A percentile compares a stretch with the other conserved stretches of the same genome.
Evolutionary conservation across 2,113 vertebrate species (phyloP).

Genomic region (Tachysurus vachellii): DNA sequence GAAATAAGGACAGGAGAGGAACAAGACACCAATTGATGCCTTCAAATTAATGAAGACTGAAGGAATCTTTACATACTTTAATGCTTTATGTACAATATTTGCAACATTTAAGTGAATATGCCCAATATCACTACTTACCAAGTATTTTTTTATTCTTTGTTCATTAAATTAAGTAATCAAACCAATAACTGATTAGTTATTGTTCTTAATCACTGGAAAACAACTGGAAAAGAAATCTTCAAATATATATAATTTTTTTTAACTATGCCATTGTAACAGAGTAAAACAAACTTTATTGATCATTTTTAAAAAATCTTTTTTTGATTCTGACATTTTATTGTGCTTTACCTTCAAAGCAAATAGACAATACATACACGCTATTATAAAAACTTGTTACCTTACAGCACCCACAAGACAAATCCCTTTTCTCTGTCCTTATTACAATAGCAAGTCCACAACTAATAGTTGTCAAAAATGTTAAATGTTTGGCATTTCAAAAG

Average conservation of each 20-base stretch:
- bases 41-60: neutral
- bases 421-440: neutral
- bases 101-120: neutral
- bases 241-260: neutral
- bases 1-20: constrained; percentile 6
- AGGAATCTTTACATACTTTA: too few species aligned
- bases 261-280: neutral
- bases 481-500: constrained; percentile 15
- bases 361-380: neutral
- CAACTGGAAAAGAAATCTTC: too few species aligned
- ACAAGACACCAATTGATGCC: neutral
- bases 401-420: neutral
- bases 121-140: neutral
- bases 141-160: neutral
- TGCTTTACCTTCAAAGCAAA: neutral
- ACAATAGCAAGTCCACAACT: neutral
- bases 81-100: neutral
- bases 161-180: neutral
- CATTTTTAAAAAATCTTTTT: neutral
- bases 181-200: neutral
- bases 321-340: neutral
- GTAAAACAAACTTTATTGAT: neutral
- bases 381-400: neutral
- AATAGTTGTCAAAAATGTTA: constrained; percentile 1
- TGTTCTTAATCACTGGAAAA: neutral